A percentile compares a stretch with the other conserved stretches of the same genome.
phyloP scores from a whole-genome alignment of 1,140 invertebrate species.

The Hylaeus anthracinus region DNA sequence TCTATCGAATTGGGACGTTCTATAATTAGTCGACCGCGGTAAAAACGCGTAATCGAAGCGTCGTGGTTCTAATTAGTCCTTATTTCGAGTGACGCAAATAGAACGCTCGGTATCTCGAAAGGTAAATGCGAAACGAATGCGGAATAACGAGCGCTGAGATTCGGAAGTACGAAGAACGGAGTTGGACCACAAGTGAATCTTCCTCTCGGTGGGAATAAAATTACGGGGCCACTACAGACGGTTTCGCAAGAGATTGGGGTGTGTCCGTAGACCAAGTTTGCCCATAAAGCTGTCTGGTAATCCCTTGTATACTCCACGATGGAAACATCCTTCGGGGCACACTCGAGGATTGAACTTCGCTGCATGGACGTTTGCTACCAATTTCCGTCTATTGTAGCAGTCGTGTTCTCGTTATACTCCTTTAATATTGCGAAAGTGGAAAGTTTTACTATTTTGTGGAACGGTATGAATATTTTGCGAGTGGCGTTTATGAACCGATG shows the following conservation, averaged over 20 bases:
- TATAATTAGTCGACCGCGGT: background rate
- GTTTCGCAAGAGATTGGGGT: no score
- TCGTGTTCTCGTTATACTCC: background rate
- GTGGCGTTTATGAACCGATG: no score
- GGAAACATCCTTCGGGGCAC: constrained; percentile 23
- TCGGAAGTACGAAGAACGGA: background rate
- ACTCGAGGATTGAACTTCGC: constrained; percentile 32
- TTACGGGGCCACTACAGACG: background rate
- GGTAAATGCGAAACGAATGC: no score
- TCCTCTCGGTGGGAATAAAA: background rate
- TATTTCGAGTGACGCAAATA: background rate
- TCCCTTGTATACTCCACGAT: background rate
- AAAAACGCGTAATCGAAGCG: background rate
- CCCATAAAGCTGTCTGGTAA: constrained; percentile 21
- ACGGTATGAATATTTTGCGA: no score
- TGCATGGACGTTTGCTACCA: background rate
- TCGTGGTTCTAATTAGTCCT: background rate
- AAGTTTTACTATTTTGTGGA: no score
- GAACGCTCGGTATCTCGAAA: background rate
- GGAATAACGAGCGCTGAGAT: background rate
- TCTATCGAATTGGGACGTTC: background rate
- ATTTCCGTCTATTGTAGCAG: no score
- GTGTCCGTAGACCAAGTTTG: constrained; percentile 18
- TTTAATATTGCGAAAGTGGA: background rate
- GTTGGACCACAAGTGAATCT: background rate